phyloP scores from a whole-genome alignment of 2,797 vertebrate genomes.

The Pristis pectinata region DNA sequence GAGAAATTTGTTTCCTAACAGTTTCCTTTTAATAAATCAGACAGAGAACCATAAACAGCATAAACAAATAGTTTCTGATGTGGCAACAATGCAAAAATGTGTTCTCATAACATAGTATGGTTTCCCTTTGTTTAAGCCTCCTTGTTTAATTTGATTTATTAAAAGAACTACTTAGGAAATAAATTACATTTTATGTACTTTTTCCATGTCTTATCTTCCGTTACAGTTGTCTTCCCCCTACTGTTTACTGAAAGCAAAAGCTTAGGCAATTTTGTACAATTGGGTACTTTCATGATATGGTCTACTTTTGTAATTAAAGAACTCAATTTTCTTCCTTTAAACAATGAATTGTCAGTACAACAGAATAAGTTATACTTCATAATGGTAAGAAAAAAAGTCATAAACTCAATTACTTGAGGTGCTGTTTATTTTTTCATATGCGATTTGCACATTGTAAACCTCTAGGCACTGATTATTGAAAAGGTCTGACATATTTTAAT shows the following conservation, averaged over 20 bases:
- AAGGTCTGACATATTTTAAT: background rate
- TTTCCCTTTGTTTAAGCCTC: background rate
- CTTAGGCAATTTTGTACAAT: background rate
- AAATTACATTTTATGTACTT: background rate
- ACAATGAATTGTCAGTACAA: background rate
- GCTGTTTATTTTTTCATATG: background rate
- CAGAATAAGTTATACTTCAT: background rate
- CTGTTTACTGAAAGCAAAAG: background rate
- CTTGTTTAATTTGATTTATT: background rate
- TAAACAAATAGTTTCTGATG: background rate
- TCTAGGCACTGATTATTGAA: constrained; percentile 21
- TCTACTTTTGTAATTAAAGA: background rate
- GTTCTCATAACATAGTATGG: background rate
- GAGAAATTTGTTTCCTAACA: background rate
- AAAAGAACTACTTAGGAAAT: background rate
- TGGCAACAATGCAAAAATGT: background rate
- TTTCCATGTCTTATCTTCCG: background rate
- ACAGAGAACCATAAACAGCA: background rate
- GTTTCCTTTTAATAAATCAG: background rate
- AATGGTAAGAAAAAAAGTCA: background rate
- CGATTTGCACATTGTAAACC: constrained; percentile 32
- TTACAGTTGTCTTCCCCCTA: background rate
- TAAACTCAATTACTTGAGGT: background rate
- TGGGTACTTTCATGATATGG: background rate
- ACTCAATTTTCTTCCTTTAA: background rate